Conservation (phyloP, 2,888 invertebrate genomes). For the Athrips mouffetella region DNA sequence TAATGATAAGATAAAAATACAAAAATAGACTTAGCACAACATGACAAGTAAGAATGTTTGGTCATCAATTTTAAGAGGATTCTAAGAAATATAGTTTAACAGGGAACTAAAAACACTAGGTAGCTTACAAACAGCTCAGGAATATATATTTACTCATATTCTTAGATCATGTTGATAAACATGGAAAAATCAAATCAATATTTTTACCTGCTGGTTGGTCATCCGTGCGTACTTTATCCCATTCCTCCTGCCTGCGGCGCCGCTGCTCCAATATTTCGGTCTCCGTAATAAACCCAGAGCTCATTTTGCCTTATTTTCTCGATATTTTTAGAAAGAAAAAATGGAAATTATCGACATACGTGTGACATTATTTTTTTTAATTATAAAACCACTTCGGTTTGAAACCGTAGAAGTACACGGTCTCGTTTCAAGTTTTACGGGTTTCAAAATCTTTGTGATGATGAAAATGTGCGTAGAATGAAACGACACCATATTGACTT, state of each 20-base stretch:
- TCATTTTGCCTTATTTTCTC: constrained; percentile 76
- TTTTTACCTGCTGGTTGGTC: constrained; percentile 91
- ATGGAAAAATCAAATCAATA: constrained; percentile 23
- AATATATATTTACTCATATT: too few relatives aligned
- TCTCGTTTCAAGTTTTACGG: too few relatives aligned
- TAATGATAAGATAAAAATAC: constrained; percentile 54
- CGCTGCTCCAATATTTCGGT: constrained; percentile 89
- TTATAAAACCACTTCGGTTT: too few relatives aligned
- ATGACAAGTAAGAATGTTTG: too few relatives aligned
- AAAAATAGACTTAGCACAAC: too few relatives aligned
- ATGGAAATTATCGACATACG: neutral
- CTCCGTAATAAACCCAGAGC: constrained; percentile 95
- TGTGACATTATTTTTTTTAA: constrained; percentile 6
- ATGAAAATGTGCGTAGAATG: neutral
- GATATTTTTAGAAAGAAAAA: constrained; percentile 3
- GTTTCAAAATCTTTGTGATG: too few relatives aligned
- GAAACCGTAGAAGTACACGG: too few relatives aligned
- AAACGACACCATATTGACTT: neutral
- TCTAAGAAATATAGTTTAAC: too few relatives aligned
- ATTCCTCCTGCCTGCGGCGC: constrained; percentile 93
- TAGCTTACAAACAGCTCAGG: too few relatives aligned
- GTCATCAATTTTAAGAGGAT: too few relatives aligned
- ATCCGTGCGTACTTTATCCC: constrained; percentile 95
- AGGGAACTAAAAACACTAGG: too few relatives aligned
- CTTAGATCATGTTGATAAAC: constrained; percentile 23